A percentile compares a stretch with the other conserved stretches of the same genome.
phyloP scores from a whole-genome alignment of 2,113 vertebrate species.

The Xenopus borealis region DNA sequence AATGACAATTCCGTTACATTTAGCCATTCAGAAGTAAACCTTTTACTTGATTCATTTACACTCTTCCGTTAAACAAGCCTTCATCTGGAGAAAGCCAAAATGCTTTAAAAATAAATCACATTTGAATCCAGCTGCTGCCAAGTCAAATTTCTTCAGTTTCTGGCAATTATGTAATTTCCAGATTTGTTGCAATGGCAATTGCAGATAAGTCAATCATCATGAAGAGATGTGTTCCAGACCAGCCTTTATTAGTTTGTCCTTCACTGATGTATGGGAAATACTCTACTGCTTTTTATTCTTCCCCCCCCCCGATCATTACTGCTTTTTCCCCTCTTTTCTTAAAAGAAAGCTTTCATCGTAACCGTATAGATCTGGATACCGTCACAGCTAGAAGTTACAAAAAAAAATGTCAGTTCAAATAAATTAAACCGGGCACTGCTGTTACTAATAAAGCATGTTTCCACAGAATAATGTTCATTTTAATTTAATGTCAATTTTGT shows the following conservation, averaged over 20 bases:
- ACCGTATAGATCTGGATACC: conserved; percentile 80
- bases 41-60: conserved; percentile 65
- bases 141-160: conserved; percentile 81
- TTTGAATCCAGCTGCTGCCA: conserved; percentile 68
- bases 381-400: conserved; percentile 67
- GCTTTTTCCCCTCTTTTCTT: conserved; percentile 55
- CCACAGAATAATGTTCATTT: no score
- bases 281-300: conserved; percentile 48
- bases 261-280: conserved; percentile 72
- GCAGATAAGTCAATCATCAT: conserved; percentile 77
- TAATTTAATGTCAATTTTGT: no score
- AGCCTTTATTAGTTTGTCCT: conserved; percentile 70
- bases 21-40: conserved; percentile 63
- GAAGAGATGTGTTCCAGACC: conserved; percentile 76
- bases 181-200: conserved; percentile 68
- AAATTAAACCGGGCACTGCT: conserved; percentile 63
- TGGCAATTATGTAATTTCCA: conserved; percentile 83
- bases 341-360: conserved; percentile 71
- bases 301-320: conserved; percentile 55
- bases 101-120: conserved; percentile 78
- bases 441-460: conserved; percentile 66
- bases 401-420: conserved; percentile 72
- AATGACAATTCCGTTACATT: conserved; percentile 66
- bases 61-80: conserved; percentile 77
- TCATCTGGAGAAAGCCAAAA: conserved; percentile 68